phyloP scores from a whole-genome alignment of 2,888 invertebrate genomes.

The Drosophila acutilabella region DNA sequence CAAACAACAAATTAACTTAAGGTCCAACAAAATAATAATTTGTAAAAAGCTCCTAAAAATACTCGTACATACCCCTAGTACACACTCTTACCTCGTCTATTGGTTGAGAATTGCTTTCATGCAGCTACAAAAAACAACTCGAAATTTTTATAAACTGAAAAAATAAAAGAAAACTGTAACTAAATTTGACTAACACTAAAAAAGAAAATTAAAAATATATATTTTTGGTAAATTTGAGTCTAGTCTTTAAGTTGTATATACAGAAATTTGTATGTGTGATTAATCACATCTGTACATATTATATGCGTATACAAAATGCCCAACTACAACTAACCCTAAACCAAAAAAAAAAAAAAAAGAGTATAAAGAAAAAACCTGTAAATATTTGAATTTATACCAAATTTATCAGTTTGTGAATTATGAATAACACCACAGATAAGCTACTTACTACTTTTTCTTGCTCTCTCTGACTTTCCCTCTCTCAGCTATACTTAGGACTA shows the following conservation, averaged over 20 bases:
- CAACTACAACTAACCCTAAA: conserved; percentile 53
- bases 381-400: conserved; percentile 75
- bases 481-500: conserved; percentile 35
- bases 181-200: conserved; percentile 80
- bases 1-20: conserved; percentile 27
- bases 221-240: conserved; percentile 78
- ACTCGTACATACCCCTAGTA: conserved; percentile 63
- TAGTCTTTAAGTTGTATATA: conserved; percentile 82
- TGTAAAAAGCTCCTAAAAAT: conserved; percentile 65
- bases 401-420: conserved; percentile 74
- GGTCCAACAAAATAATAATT: conserved; percentile 27
- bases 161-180: conserved; percentile 66
- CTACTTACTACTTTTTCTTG: conserved; percentile 33
- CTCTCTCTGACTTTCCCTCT: background rate
- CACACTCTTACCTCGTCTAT: conserved; percentile 74
- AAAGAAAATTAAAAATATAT: conserved; percentile 27
- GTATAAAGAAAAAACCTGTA: conserved; percentile 66
- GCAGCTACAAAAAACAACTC: conserved; percentile 38
- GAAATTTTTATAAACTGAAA: conserved; percentile 32
- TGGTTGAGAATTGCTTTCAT: conserved; percentile 68
- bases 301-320: conserved; percentile 67
- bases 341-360: conserved; percentile 27
- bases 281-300: conserved; percentile 72
- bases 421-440: conserved; percentile 64
- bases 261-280: conserved; percentile 72